phyloP scores from a whole-genome alignment of 2,797 vertebrate genomes.

The Alauda arvensis region DNA sequence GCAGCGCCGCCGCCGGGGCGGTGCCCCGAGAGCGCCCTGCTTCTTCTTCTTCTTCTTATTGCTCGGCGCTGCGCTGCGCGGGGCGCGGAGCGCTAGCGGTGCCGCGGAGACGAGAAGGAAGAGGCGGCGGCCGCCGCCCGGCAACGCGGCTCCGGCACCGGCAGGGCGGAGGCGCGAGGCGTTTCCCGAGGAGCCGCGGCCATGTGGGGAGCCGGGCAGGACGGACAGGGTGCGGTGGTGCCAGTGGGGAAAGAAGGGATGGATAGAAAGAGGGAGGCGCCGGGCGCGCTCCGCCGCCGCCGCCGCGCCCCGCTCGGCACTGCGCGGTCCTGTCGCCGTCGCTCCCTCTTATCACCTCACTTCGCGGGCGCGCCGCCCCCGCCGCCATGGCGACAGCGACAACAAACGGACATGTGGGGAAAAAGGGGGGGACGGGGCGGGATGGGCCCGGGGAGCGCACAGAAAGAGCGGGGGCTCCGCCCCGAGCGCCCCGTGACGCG shows the following conservation, averaged over 20 bases:
- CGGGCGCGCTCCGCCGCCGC: neutral
- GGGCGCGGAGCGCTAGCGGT: neutral
- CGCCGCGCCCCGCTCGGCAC: constrained; percentile 49
- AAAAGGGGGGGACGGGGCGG: neutral
- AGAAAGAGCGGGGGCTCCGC: neutral
- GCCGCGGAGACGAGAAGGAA: neutral
- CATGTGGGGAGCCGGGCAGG: constrained; percentile 48
- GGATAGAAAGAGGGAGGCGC: neutral
- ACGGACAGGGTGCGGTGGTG: neutral
- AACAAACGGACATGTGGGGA: constrained; percentile 62
- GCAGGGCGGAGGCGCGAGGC: constrained; percentile 7
- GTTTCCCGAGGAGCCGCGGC: constrained; percentile 57
- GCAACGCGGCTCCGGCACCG: neutral
- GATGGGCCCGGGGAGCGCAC: neutral
- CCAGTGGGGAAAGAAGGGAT: neutral
- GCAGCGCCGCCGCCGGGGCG: neutral
- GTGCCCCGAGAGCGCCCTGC: neutral
- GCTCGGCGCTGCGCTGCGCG: neutral
- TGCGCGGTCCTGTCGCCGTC: constrained; percentile 28
- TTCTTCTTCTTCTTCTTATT: neutral
- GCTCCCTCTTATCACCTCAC: constrained; percentile 8
- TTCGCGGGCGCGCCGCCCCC: neutral
- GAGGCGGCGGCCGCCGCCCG: neutral
- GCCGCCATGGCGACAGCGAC: constrained; percentile 56
- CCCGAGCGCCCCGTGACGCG: neutral